These are phyloP conservation scores for Chrysolina oricalcia DNA, from an alignment of 2,888 invertebrate genomes.

Conservation along the genomic window DNA sequence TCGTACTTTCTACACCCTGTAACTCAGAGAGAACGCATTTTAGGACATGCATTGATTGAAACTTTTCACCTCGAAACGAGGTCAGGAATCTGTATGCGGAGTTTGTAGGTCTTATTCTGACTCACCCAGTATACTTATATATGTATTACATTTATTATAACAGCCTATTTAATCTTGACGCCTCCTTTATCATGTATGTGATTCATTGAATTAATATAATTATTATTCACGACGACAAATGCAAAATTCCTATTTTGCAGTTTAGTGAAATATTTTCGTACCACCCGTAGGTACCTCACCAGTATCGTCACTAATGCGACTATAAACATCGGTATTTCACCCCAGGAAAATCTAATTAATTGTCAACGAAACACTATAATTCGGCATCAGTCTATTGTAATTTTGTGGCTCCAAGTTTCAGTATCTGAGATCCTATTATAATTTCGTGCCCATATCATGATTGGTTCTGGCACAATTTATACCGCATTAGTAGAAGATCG, in stretches of 20 bases:
- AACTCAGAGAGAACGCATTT: no score
- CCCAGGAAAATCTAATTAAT: conserved; percentile 53
- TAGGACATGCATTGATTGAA: no score
- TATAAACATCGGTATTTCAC: conserved; percentile 51
- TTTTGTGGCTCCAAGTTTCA: conserved; percentile 25
- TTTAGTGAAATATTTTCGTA: background rate
- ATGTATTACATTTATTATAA: no score
- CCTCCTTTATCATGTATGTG: no score
- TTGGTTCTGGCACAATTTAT: conserved; percentile 61
- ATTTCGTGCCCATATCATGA: conserved; percentile 21
- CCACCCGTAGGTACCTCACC: background rate
- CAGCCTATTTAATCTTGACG: no score
- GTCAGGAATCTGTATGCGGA: no score
- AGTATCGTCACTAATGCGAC: conserved; percentile 28
- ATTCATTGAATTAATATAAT: no score
- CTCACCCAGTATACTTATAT: no score
- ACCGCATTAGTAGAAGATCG: conserved; percentile 55
- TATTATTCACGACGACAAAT: background rate
- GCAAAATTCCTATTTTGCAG: background rate
- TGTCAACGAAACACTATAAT: conserved; percentile 64
- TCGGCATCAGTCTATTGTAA: conserved; percentile 40
- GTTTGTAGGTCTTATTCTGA: no score
- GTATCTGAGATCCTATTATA: conserved; percentile 10
- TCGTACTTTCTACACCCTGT: no score
- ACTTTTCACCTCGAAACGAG: no score